Percentiles rank a stretch among this genome's conserved stretches.
These are phyloP conservation scores for Thysanoteuthis rhombus DNA, from an alignment of 2,888 invertebrate species.

Conservation along the genomic window DNA sequence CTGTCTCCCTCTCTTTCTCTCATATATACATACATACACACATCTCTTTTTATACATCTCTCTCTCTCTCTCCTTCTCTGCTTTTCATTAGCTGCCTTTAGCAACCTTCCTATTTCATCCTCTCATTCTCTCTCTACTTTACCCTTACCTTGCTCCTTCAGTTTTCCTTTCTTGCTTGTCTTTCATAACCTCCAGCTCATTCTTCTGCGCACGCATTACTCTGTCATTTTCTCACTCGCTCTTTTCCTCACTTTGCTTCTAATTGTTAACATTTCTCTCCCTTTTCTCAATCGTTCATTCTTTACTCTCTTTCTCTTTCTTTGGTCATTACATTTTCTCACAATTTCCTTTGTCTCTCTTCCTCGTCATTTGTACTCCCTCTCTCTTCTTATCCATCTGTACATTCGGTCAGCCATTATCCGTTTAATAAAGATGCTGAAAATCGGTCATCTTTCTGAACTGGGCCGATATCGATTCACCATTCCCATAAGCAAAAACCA, in stretches of 20 bases:
- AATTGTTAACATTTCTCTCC: too few relatives aligned
- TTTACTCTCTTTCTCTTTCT: neutral
- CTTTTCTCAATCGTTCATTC: too few relatives aligned
- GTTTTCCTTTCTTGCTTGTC: too few relatives aligned
- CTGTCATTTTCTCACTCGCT: too few relatives aligned
- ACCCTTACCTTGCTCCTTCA: too few relatives aligned
- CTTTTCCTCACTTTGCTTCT: too few relatives aligned
- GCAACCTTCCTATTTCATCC: neutral
- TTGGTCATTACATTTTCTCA: neutral
- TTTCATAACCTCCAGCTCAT: too few relatives aligned
- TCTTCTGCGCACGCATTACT: too few relatives aligned
- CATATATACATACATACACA: neutral
- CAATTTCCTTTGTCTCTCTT: neutral
- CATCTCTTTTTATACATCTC: neutral
- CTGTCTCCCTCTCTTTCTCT: neutral
- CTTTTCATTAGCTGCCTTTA: neutral
- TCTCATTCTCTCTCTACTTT: neutral
- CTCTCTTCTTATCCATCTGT: neutral
- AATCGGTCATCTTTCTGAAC: constrained; percentile 12
- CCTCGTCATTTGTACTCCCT: neutral
- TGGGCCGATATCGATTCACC: neutral
- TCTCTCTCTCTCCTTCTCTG: neutral
- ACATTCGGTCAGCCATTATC: neutral
- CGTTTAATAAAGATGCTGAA: neutral
- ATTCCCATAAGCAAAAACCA: neutral